Base-by-base conservation (phyloP, 1,140 invertebrate species). In the Eufriesea mexicana region DNA sequence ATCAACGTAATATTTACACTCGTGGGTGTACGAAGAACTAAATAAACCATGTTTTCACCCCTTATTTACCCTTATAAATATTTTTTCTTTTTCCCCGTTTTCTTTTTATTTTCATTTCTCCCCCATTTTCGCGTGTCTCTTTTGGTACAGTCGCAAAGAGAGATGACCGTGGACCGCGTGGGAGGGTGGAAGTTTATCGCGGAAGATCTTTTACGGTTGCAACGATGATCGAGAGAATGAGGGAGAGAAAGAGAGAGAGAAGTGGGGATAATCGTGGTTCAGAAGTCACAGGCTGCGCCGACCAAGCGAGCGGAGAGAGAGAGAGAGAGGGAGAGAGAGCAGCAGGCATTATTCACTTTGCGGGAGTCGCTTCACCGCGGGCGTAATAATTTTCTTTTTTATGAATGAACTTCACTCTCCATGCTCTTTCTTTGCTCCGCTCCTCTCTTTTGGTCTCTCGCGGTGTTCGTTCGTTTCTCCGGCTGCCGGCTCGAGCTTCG, bases 361-460 rank as follows among this genome's bases (percentile, higher is more conserved):
- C 87, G 86, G 87, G 87, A 89, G 87, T 89, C 86, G 67, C 78
- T 83, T 64, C 87, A 83, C 54, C 66, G 68, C 77, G 61, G 80
- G 55, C 73, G 84, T 89, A 88, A 89, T 89, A 89, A 89, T 89
- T 89, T 88, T 83, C 86, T 86, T 89, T 89, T 89, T 89, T 89
- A 89, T 89, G 86, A 89, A 89, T 89, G 87, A 89, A 89, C 87
- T 87, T 87, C 54, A 47, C 71, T 78, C 57, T 75, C 35, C 35
- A n/a, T 66, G 35, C 35, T 66, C 47, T 71, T 42, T 75, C 57
- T 47, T 55, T 51, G 28, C 5, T 35, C 16, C 18, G 20, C 18
- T 45, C 42, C 5, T 49, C 66, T 67, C 47, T 61, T 23, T 61
- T 45, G 0, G 16, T 57, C 42, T 70, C 59, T 57, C 28, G 20